phyloP scores from a whole-genome alignment of 2,113 vertebrate species.

The Phyllostomus discolor region DNA sequence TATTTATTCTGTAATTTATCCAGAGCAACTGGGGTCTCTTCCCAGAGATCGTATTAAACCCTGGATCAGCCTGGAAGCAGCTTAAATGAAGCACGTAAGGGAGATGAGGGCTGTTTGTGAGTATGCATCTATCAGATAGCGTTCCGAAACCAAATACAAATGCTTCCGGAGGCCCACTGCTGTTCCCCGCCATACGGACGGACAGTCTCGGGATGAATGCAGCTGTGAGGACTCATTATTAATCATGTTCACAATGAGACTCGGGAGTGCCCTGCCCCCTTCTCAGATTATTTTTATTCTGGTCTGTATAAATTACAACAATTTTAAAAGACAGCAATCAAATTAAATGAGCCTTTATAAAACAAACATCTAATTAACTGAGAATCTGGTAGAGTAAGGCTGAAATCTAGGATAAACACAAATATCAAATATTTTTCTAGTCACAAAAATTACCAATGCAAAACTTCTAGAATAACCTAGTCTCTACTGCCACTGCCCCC shows the following conservation, averaged over 20 bases:
- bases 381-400: not conserved
- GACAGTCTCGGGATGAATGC: not conserved
- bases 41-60: not conserved
- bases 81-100: not conserved
- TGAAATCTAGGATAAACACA: not conserved
- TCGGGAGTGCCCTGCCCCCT: not conserved
- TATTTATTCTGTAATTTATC: slow-evolving; percentile 22
- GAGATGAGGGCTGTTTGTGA: not conserved
- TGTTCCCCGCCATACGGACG: not conserved
- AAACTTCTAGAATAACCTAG: not conserved
- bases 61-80: not conserved
- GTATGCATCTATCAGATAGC: not conserved
- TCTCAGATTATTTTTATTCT: slow-evolving; percentile 22
- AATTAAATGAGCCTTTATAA: slow-evolving; percentile 37
- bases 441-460: not conserved
- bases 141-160: not conserved
- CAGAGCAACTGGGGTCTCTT: slow-evolving; percentile 20
- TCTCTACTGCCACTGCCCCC: not conserved
- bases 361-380: slow-evolving; percentile 43
- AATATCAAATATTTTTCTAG: not conserved
- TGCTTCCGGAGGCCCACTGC: not conserved
- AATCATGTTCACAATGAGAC: not conserved
- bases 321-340: slow-evolving; percentile 28
- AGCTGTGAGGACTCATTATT: not conserved
- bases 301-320: not conserved